Evolutionary conservation across 2,888 invertebrate species (phyloP), one percentile per base, ranked within the genome.

Genomic region (Amphipyra berbera): DNA sequence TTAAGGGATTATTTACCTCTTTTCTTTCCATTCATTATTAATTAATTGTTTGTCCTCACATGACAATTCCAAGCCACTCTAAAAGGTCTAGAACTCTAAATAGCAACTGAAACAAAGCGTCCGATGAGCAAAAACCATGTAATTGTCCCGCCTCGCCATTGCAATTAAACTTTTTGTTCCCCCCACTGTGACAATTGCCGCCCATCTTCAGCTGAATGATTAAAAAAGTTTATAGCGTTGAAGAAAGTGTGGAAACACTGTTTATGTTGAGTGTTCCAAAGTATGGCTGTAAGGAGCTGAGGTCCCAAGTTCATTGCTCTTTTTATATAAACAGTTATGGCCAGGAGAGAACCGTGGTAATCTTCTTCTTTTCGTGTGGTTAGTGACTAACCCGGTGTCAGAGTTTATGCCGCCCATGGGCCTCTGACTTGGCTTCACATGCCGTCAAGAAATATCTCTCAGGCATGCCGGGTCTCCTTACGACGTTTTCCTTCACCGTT

Each of bases 91-190:
- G 53, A 27, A 30, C 33, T 70, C 47, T 59, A 61, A 66, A 64
- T 50, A 60, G 69, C 61, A 56, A 66, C 56, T 57, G 35, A 21
- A 62, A 61, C 58, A 71, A 65, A 65, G 62, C 54, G 61, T 62
- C 60, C 48, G 48, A 67, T 73, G 76, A 68, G 73, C 81, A 87
- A 88, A 86, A 84, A 85, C 74, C 68, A 69, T 85, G 86, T 86
- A 88, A 89, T 88, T 88, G 85, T 87, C 68, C 76, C 75, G 73
- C 83, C 78, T 57, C 78, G 79, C 81, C 67, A 68, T 68, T 81
- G 79, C 87, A 90, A 90, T 91, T 90, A 89, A 87, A 88, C 83
- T 90, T 89, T 87, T 90, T 90, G 84, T 72, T 68, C 44, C 48
- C 42, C 68, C 68, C 71, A 50, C 61, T 52, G 53, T 59, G 70